phyloP scores from a whole-genome alignment of 2,113 vertebrate species.

The Charina bottae region DNA sequence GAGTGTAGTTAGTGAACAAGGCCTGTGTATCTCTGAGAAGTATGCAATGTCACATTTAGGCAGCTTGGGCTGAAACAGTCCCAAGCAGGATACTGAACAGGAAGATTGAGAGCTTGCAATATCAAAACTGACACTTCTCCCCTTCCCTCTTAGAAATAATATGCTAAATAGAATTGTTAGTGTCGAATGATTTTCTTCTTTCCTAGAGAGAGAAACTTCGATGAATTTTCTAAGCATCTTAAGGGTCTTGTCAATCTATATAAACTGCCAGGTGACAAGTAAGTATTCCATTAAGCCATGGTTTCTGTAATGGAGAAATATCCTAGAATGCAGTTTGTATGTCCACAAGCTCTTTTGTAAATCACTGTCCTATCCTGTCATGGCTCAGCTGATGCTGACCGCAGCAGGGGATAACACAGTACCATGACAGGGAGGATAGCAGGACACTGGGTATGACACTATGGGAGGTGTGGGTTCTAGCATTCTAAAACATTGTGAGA shows the following conservation, averaged over 20 bases:
- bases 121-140: background rate
- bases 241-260: conserved; percentile 96
- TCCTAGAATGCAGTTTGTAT: background rate
- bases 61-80: background rate
- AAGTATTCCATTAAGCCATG: conserved; percentile 58
- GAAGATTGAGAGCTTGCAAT: background rate
- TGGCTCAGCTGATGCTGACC: background rate
- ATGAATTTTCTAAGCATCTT: conserved; percentile 97
- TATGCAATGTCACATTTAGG: background rate
- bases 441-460: background rate
- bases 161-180: background rate
- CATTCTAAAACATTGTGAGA: background rate
- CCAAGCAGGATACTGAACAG: background rate
- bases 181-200: conserved; percentile 5
- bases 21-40: background rate
- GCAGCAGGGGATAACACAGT: background rate
- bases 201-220: conserved; percentile 95
- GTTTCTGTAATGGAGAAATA: conserved; percentile 4
- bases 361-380: background rate
- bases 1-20: background rate
- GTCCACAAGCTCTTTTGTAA: background rate
- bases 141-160: background rate
- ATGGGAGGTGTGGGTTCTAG: background rate
- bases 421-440: background rate
- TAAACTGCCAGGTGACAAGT: conserved; percentile 97